phyloP scores from a whole-genome alignment of 2,113 vertebrate genomes.

The Gallinago undulata region DNA sequence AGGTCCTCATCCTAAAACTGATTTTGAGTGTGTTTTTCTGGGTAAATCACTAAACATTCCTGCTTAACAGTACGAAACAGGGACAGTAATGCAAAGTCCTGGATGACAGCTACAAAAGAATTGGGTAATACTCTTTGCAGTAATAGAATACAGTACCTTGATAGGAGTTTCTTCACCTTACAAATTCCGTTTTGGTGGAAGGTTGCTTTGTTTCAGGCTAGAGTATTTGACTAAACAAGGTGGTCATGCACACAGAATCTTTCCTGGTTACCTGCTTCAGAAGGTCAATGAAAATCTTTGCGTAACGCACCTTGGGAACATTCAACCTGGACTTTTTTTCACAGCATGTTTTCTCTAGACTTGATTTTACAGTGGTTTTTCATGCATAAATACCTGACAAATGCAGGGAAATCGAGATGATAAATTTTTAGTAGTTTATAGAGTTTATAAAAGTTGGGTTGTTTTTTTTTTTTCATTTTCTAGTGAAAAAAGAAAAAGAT shows the following conservation, averaged over 20 bases:
- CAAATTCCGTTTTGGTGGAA: not conserved
- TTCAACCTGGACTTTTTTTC: not conserved
- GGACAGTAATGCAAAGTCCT: not conserved
- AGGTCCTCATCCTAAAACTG: not conserved
- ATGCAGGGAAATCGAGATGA: not conserved
- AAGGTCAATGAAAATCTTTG: not conserved
- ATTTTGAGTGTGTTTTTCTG: not conserved
- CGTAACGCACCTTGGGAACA: fast-evolving
- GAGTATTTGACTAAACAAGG: not conserved
- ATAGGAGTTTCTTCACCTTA: not conserved
- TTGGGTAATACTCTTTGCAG: not conserved
- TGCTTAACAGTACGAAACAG: not conserved
- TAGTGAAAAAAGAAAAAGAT: not conserved
- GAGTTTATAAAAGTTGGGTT: not conserved
- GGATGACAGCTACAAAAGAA: not conserved
- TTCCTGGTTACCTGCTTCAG: not conserved
- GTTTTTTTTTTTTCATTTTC: not conserved
- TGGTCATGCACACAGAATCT: not conserved
- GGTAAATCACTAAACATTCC: not conserved
- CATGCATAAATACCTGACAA: not conserved
- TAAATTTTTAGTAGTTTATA: not conserved
- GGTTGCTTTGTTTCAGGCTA: not conserved
- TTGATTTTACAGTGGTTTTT: not conserved
- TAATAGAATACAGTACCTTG: not conserved
- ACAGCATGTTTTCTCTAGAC: not conserved